phyloP scores from a whole-genome alignment of 64 coral and sea anemone genomes.

The Montipora efflorescens region DNA sequence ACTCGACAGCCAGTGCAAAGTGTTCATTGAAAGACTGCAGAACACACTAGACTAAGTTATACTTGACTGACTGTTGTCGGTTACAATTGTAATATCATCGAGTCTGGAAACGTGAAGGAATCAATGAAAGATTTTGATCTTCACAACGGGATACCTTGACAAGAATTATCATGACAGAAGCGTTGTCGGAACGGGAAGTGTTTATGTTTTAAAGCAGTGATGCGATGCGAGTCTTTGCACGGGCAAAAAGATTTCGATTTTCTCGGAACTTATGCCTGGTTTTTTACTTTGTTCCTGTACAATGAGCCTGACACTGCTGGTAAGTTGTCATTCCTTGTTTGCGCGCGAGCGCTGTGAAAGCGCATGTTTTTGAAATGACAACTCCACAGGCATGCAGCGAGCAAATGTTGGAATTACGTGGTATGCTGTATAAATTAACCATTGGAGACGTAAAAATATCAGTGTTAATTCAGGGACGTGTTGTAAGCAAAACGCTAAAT shows the following conservation, averaged over 20 bases:
- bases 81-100: not conserved
- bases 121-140: not conserved
- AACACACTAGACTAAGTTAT: not conserved
- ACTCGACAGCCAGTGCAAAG: constrained; percentile 9
- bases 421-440: not conserved
- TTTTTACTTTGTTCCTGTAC: constrained; percentile 2
- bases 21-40: constrained; percentile 36
- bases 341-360: not conserved
- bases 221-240: constrained; percentile 30
- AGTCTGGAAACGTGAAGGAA: not conserved
- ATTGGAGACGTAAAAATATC: constrained; percentile 15
- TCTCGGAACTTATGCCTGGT: constrained; percentile 22
- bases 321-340: not conserved
- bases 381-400: constrained; percentile 40
- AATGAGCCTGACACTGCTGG: constrained; percentile 22
- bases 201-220: not conserved
- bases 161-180: not conserved
- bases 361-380: not conserved
- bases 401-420: constrained; percentile 19
- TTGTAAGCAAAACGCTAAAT: not conserved
- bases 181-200: not conserved
- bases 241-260: constrained; percentile 15
- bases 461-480: not conserved
- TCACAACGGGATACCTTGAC: not conserved
- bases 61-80: not conserved